These are phyloP conservation scores for Hemicrepidius hirtus DNA, from an alignment of 2,888 invertebrate species.

Conservation along the genomic window DNA sequence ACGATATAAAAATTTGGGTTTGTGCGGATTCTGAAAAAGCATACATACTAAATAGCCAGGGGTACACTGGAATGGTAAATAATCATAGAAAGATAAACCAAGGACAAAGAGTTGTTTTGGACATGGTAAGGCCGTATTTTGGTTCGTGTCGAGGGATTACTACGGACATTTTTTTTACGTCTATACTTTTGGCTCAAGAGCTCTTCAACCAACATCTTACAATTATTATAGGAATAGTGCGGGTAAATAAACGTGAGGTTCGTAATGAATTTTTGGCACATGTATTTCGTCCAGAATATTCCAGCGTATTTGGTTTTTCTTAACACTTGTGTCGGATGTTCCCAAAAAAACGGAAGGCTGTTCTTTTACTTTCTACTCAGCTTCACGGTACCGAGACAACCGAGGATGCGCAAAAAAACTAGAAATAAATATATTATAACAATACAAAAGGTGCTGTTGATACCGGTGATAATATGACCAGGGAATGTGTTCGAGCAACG, in stretches of 20 bases:
- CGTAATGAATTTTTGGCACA: slow-evolving; percentile 18
- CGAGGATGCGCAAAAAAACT: slow-evolving; percentile 5
- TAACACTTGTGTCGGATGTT: slow-evolving; percentile 21
- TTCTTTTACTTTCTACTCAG: slow-evolving; percentile 17
- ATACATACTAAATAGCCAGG: slow-evolving; percentile 16
- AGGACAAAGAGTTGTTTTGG: slow-evolving; percentile 15
- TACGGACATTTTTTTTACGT: slow-evolving; percentile 34
- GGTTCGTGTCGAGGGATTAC: slow-evolving; percentile 22
- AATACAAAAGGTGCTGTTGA: slow-evolving; percentile 3
- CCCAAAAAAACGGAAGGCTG: slow-evolving; percentile 9
- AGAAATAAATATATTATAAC: slow-evolving; percentile 12
- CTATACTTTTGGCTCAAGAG: slow-evolving; percentile 19
- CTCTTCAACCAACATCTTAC: slow-evolving; percentile 19
- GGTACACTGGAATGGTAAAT: background rate
- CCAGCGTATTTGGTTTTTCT: slow-evolving; percentile 15
- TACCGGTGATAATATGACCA: slow-evolving; percentile 4
- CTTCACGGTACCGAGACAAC: background rate
- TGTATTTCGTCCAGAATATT: slow-evolving; percentile 4
- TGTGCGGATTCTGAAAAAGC: too few relatives aligned
- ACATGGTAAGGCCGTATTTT: slow-evolving; percentile 32
- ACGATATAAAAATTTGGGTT: slow-evolving; percentile 12
- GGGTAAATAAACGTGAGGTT: slow-evolving; percentile 27
- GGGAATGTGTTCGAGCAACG: slow-evolving; percentile 1
- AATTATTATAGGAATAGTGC: slow-evolving; percentile 22
- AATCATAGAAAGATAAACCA: slow-evolving; percentile 10